phyloP scores from a whole-genome alignment of 2,888 invertebrate species.

The Notocelia uddmanniana region DNA sequence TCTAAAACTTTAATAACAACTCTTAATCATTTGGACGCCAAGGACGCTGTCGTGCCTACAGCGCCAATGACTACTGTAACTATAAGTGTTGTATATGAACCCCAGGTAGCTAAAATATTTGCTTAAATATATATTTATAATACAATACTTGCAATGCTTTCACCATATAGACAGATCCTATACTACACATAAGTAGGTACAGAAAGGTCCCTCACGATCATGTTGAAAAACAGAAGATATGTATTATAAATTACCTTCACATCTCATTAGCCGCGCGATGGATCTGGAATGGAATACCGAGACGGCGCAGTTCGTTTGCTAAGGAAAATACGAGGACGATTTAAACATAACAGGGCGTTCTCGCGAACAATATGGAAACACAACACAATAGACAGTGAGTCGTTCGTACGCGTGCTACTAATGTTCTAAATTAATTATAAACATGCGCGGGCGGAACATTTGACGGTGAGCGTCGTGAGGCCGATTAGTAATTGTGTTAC shows the following conservation, averaged over 20 bases:
- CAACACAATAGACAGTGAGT: constrained; percentile 62
- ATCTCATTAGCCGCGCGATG: constrained; percentile 49
- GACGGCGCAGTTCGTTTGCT: constrained; percentile 51
- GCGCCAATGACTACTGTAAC: no score
- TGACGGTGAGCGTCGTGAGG: constrained; percentile 56
- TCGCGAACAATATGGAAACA: constrained; percentile 59
- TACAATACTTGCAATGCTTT: constrained; percentile 48
- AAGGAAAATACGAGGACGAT: constrained; percentile 60
- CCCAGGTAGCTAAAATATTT: background rate
- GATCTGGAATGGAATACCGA: constrained; percentile 44
- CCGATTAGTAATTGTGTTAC: constrained; percentile 64
- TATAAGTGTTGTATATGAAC: no score
- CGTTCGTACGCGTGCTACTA: constrained; percentile 57
- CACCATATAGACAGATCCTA: constrained; percentile 48
- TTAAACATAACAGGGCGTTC: constrained; percentile 60
- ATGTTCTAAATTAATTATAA: constrained; percentile 72
- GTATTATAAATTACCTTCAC: constrained; percentile 48
- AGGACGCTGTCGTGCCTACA: no score
- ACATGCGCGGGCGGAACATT: constrained; percentile 63
- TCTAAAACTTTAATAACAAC: background rate
- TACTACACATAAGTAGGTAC: constrained; percentile 49
- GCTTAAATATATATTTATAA: background rate
- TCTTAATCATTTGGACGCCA: no score
- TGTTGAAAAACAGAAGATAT: constrained; percentile 42
- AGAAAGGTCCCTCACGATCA: constrained; percentile 26